Evolutionary conservation across 1,140 invertebrate species (phyloP), one percentile per base, ranked within the genome.

Genomic region (Drosophila baimaii): DNA sequence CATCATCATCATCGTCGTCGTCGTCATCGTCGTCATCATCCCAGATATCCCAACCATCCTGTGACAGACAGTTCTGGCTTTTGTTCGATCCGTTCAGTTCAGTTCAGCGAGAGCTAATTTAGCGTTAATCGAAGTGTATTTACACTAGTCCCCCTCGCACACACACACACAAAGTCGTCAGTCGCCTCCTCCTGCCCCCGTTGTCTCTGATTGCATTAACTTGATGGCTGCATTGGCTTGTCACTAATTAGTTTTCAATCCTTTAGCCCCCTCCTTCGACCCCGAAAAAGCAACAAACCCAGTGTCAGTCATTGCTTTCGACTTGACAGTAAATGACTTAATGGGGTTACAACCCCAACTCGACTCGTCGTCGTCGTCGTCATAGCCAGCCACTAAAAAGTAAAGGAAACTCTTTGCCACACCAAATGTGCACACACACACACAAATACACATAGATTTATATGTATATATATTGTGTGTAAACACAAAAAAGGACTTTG

Each of bases 41-140:
- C 39, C 21, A 12, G 27, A 19, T 51, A 31, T 51, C 39, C 54
- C 33, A 59, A 43, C 43, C 56, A 35, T 44, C 66, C 46, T 44
- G 47, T 51, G 12, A 9, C 49, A 57, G 63, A 33, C 79, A 52
- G 61, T 49, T 73, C 59, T 23, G 74, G 35, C 75, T 57, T 62
- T 77, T 77, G 74, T 77, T 77, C 56, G 51, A 70, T 70, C 69
- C 31, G 61, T 69, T 58, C 62, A 64, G 57, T 65, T 52, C 69
- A 63, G 58, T 78, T 54, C 69, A 57, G 58, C 72, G 44, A 66
- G 46, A 77, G 62, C 72, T 80, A 80, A 84, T 84, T 84, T 80
- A 80, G 66, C 81, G 66, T 77, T 84, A 84, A 84, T 77, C 81
- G 81, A 84, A 84, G 65, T 80, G 54, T 65, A 79, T 83, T 76